phyloP scores from a whole-genome alignment of 2,113 vertebrate genomes.

The Gnathonemus longibarbis region DNA sequence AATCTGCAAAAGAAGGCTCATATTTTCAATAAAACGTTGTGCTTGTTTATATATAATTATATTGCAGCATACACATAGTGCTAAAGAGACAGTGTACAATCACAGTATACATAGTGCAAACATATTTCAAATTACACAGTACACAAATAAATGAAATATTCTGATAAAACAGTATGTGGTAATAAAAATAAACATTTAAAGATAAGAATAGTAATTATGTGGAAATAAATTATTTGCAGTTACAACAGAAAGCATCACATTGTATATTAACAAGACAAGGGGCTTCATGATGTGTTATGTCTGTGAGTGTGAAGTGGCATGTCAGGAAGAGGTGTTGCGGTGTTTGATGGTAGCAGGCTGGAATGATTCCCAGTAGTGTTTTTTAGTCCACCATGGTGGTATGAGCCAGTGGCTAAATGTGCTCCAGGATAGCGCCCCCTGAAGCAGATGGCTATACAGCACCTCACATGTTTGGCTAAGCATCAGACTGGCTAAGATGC shows the following conservation, averaged over 20 bases:
- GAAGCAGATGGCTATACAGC: background rate
- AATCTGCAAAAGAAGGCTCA: conserved; percentile 61
- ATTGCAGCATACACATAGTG: background rate
- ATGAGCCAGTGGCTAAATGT: background rate
- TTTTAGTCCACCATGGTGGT: background rate
- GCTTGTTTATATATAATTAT: background rate
- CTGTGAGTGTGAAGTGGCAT: background rate
- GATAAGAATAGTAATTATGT: background rate
- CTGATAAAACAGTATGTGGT: background rate
- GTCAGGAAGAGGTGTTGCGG: background rate
- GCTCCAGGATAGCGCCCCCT: background rate
- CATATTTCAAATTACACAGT: background rate
- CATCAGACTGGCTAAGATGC: background rate
- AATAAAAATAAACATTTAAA: background rate
- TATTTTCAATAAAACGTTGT: background rate
- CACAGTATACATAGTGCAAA: background rate
- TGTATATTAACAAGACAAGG: background rate
- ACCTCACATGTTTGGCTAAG: background rate
- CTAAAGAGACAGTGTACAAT: background rate
- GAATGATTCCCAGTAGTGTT: background rate
- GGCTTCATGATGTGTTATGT: background rate
- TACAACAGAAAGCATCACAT: background rate
- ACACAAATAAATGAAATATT: background rate
- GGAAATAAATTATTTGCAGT: background rate
- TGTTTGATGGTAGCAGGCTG: background rate